These are phyloP conservation scores for Rhinichthys klamathensis DNA, from an alignment of 2,113 vertebrate species.

Conservation along the genomic window DNA sequence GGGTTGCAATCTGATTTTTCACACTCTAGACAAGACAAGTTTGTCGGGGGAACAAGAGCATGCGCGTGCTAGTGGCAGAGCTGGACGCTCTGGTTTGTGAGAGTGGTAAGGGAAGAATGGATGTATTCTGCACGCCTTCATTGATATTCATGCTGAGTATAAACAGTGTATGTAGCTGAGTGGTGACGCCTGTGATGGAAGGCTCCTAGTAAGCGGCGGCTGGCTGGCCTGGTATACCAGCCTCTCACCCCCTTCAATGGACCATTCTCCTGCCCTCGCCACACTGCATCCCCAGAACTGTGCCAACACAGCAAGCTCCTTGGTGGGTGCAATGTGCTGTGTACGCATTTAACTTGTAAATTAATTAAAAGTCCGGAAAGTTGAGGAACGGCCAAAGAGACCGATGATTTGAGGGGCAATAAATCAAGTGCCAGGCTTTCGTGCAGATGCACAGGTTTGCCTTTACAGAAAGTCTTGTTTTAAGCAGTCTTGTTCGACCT, in stretches of 20 bases:
- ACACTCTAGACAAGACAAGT: conserved; percentile 72
- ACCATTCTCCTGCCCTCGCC: conserved; percentile 73
- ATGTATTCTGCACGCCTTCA: conserved; percentile 71
- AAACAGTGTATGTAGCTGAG: conserved; percentile 77
- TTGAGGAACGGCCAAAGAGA: conserved; percentile 69
- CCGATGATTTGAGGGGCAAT: conserved; percentile 57
- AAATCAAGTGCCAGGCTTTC: conserved; percentile 73
- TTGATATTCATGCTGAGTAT: conserved; percentile 76
- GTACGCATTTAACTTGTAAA: conserved; percentile 72
- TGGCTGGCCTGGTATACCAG: conserved; percentile 68
- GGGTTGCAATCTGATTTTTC: conserved; percentile 72
- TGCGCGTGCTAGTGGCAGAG: conserved; percentile 67
- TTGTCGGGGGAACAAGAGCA: conserved; percentile 72
- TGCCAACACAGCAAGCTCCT: conserved; percentile 67
- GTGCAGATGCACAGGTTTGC: conserved; percentile 61
- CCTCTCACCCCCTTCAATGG: conserved; percentile 76
- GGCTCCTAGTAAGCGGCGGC: conserved; percentile 74
- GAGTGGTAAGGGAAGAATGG: conserved; percentile 65
- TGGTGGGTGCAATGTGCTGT: conserved; percentile 73
- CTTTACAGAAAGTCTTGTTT: conserved; percentile 62
- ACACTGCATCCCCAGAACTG: conserved; percentile 66
- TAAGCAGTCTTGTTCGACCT: conserved; percentile 53
- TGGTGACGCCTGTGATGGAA: conserved; percentile 76
- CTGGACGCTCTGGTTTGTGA: conserved; percentile 66
- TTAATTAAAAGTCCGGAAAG: conserved; percentile 73